Evolutionary conservation across 1,140 invertebrate species (phyloP).

Genomic region (Atta colombica): DNA sequence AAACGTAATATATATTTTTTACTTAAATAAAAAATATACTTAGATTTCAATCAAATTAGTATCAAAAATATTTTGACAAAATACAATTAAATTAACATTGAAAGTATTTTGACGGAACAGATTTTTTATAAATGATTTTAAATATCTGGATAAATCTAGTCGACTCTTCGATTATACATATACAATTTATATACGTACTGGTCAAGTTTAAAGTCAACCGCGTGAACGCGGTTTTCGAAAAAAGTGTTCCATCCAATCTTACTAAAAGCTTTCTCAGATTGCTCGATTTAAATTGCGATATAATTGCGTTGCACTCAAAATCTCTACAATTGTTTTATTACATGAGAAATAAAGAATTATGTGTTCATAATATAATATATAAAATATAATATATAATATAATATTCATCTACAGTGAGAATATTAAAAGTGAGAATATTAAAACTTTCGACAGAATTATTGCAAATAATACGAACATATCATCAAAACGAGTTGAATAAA

Average conservation of each 20-base stretch:
- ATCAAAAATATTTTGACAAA: not conserved
- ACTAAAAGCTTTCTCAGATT: conserved; percentile 49
- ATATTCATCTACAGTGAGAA: not conserved
- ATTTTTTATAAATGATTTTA: conserved; percentile 10
- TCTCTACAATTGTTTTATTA: conserved; percentile 51
- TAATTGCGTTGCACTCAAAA: not conserved
- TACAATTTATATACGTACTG: conserved; percentile 4
- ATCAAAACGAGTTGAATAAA: not conserved
- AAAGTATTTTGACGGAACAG: not conserved
- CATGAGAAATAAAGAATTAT: not conserved
- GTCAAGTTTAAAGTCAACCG: not conserved
- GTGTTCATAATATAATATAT: not conserved
- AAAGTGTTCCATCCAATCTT: conserved; percentile 39
- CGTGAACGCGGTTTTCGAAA: conserved; percentile 8
- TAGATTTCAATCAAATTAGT: not conserved
- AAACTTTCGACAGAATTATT: conserved; percentile 7
- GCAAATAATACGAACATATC: not conserved
- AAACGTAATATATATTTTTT: not conserved
- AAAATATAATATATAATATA: too few species aligned
- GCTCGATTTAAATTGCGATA: conserved; percentile 14
- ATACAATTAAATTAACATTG: too few species aligned
- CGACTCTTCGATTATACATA: conserved; percentile 18
- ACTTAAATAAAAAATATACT: not conserved
- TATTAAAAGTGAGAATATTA: not conserved
- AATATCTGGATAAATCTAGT: conserved; percentile 11